A percentile compares a stretch with the other conserved stretches of the same genome.
Conservation (phyloP, 2,797 vertebrate species). For the Erpetoichthys calabaricus region DNA sequence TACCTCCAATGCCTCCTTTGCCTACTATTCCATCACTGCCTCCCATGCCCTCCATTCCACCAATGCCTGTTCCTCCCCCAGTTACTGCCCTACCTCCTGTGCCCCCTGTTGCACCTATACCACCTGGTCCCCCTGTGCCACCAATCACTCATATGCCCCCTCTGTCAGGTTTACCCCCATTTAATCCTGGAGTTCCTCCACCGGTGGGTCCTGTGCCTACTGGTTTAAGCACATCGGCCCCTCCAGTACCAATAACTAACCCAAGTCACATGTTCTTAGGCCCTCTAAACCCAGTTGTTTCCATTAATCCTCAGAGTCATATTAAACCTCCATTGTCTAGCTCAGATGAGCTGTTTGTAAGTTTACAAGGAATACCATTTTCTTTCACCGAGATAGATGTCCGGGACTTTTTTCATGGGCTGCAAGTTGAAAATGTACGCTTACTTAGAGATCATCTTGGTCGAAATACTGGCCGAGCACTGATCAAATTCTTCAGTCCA, state of each 20-base stretch:
- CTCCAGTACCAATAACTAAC: conserved; percentile 66
- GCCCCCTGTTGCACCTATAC: conserved; percentile 69
- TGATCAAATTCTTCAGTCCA: conserved; percentile 84
- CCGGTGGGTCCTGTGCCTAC: conserved; percentile 71
- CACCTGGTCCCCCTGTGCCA: conserved; percentile 75
- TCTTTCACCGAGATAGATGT: conserved; percentile 77
- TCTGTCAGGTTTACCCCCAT: conserved; percentile 75
- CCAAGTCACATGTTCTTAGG: conserved; percentile 84
- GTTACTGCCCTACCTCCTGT: conserved; percentile 77
- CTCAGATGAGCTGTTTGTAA: conserved; percentile 80
- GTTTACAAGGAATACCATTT: conserved; percentile 86
- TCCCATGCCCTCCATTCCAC: conserved; percentile 77
- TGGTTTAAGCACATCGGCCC: conserved; percentile 68
- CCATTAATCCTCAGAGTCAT: conserved; percentile 71
- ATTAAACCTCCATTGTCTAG: conserved; percentile 74
- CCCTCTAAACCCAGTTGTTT: conserved; percentile 66
- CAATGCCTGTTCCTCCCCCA: conserved; percentile 79
- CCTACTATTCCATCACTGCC: conserved; percentile 73
- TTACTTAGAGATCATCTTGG: conserved; percentile 78
- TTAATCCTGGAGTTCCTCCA: conserved; percentile 74
- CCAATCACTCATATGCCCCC: conserved; percentile 80
- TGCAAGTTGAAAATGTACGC: conserved; percentile 73
- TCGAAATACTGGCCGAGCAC: conserved; percentile 76
- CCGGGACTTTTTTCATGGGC: conserved; percentile 84
- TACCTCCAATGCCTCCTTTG: conserved; percentile 80